Evolutionary conservation across 2,888 invertebrate species (phyloP).

Genomic region (Tridacna gigas): DNA sequence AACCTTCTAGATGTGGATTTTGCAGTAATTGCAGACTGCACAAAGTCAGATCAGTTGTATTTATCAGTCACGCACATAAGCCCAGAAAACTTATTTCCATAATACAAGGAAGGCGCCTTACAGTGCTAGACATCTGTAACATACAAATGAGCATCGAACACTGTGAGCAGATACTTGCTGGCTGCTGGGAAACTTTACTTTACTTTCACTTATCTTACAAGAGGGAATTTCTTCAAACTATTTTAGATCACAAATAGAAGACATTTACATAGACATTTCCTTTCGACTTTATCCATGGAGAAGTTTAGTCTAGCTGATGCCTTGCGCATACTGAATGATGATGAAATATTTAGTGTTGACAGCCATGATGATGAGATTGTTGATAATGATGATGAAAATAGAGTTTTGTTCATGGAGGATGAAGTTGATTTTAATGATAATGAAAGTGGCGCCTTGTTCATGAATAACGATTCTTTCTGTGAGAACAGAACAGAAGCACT

Average conservation of each 20-base stretch:
- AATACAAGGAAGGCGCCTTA: too few relatives aligned
- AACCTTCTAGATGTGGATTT: slow-evolving; percentile 38
- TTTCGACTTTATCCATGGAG: slow-evolving; percentile 30
- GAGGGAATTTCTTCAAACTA: neutral
- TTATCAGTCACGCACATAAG: slow-evolving; percentile 32
- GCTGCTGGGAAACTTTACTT: slow-evolving; percentile 11
- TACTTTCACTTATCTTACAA: slow-evolving; percentile 25
- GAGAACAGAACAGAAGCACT: neutral
- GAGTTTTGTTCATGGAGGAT: neutral
- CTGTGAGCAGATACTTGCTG: neutral
- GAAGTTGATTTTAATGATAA: neutral
- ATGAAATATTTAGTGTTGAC: neutral
- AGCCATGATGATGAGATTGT: neutral
- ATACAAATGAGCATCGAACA: too few relatives aligned
- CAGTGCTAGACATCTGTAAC: too few relatives aligned
- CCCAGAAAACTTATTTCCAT: slow-evolving; percentile 16
- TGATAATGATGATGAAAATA: neutral
- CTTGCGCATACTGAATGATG: slow-evolving; percentile 17
- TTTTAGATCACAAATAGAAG: slow-evolving; percentile 19
- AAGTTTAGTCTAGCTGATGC: slow-evolving; percentile 19
- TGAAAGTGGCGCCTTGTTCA: neutral
- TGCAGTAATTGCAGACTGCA: slow-evolving; percentile 10
- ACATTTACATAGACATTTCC: slow-evolving; percentile 17
- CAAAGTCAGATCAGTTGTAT: slow-evolving; percentile 36
- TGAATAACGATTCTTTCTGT: neutral